Evolutionary conservation across 2,113 vertebrate species (phyloP), one percentile per base, ranked within the genome.

Genomic region (Silurus asotus): DNA sequence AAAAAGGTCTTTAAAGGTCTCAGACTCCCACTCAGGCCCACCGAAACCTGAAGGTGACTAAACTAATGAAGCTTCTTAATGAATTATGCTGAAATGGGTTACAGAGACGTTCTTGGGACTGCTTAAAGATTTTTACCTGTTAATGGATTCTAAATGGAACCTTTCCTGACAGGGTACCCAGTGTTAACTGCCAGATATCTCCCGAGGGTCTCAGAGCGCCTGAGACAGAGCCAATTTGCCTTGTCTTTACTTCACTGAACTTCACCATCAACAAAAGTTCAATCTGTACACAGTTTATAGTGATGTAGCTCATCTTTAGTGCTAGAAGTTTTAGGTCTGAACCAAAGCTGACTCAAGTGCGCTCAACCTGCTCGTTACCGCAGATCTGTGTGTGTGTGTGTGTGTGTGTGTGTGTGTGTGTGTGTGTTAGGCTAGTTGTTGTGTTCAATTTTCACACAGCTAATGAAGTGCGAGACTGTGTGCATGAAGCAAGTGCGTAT

Each of bases 271-370:
- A 23, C 9, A 75, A 11, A n/a, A n/a, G 6, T n/a, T n/a, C 20
- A n/a, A 75, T 20, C 8, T 72, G 45, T 72, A 72, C 45, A 48
- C 17, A 48, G 37, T 13, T n/a, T 51, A 69, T 79, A 58, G 28
- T 2, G 13, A 59, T 85, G 49, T 23, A 48, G 82, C 84, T 88
- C 82, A 86, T 88, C 84, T 84, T 58, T 45, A 74, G 62, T 48
- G 86, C 77, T 87, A 69, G 49, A 59, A 78, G 53, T 62, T 55
- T 82, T 48, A 28, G 55, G n/a, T 87, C 62, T 80, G 80, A 53
- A 67, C 55, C 65, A 11, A 79, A 67, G 62, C 49, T 55, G 67
- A 76, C 53, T 83, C 84, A 61, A 82, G 59, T 25, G 69, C 56
- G 49, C 56, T 84, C 13, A 20, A 74, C 55, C 23, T 53, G 45